Base-by-base conservation (phyloP, 92 coral and sea anemone species). In the Zoanthus solanderi region DNA sequence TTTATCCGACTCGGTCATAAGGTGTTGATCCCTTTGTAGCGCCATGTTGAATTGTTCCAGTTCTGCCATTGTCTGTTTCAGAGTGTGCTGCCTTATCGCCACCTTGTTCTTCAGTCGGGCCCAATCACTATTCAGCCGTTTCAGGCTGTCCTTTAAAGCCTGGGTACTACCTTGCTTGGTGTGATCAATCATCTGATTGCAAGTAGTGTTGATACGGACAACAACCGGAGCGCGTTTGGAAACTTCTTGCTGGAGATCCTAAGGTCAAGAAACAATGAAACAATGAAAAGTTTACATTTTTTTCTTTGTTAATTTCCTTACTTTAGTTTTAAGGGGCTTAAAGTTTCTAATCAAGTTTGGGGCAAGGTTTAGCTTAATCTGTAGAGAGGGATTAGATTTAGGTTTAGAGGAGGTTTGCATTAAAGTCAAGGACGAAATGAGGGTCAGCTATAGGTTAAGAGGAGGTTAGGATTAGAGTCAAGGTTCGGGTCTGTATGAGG, bases 121-220 rank as follows among this genome's bases (percentile, higher is more conserved):
- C 99, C 99, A 97, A 88, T 97, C 99, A 29, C 94, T 92, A 87
- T 97, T 97, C 69, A 97, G 90, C 79, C 91, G 94, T 92, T 95
- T 97, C 46, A 97, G 89, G 88, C 72, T 92, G 56, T 95, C 98
- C 75, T 92, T 93, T 18, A 97, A 91, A 8, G 89, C 89, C 53
- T 92, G 89, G 63, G 99, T 91, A 58, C 93, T 93, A 71, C 98
- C 99, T 85, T 95, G 98, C 60, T 93, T 94, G 75, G 99, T 95
- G 88, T 92, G 92, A 61, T 94, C 95, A 60, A 94, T 90, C 77
- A 97, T 86, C 74, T 97, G 98, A 84, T 93, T 97, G 78, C 95
- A 96, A 0, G 99, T 97, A 0, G 99, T 97, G 93, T 97, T 97
- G 83, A 97, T 93, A 56, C 98, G 94, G 5, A 96, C 99, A 46